Conservation (phyloP, 2,113 vertebrate species). For the Bagarius yarrelli region DNA sequence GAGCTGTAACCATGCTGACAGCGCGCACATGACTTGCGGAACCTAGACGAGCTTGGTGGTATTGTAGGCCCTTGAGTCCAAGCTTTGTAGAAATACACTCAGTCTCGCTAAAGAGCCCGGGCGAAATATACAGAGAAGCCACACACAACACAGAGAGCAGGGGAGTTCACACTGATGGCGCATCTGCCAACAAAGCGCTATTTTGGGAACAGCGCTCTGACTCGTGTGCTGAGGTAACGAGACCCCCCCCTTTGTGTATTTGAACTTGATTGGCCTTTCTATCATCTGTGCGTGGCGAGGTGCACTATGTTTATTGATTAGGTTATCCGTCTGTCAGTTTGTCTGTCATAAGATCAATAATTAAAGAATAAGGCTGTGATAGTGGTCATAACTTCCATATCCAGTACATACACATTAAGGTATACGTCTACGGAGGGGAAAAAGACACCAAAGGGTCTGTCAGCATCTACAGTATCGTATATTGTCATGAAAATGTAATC, state of each 20-base stretch:
- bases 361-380: not conserved
- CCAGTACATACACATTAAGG: not conserved
- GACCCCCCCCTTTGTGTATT: not conserved
- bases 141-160: not conserved
- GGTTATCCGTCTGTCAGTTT: not conserved
- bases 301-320: not conserved
- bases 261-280: not conserved
- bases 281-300: not conserved
- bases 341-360: not conserved
- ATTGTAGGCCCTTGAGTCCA: constrained; percentile 38
- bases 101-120: too few species aligned
- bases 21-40: not conserved
- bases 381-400: not conserved
- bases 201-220: constrained; percentile 28
- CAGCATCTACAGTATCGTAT: too few species aligned
- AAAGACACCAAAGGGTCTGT: too few species aligned
- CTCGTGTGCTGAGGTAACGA: constrained; percentile 27
- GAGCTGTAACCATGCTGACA: constrained; percentile 44
- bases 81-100: not conserved
- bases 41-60: not conserved
- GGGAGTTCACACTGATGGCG: constrained; percentile 20
- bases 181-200: constrained; percentile 28
- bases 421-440: not conserved
- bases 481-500: too few species aligned
- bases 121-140: too few species aligned